phyloP scores from a whole-genome alignment of 1,140 invertebrate species.

The Cecropterus lyciades region DNA sequence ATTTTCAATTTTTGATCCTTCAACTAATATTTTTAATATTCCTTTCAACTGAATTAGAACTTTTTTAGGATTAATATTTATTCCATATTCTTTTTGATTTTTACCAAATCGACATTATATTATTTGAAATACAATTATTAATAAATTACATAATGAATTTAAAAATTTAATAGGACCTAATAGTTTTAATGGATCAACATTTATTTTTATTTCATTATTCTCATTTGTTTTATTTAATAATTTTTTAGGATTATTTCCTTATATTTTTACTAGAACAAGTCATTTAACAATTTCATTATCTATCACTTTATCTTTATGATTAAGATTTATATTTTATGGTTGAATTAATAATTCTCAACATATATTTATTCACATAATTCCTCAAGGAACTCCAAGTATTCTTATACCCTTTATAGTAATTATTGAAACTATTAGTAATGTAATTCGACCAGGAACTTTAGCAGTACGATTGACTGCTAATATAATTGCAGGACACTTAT shows the following conservation, averaged over 20 bases:
- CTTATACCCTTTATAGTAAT: slow-evolving; percentile 17
- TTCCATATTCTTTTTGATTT: slow-evolving; percentile 79
- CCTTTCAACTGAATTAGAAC: slow-evolving; percentile 85
- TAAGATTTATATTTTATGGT: slow-evolving; percentile 85
- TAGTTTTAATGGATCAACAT: slow-evolving; percentile 71
- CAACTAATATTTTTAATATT: slow-evolving; percentile 70
- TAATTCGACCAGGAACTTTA: slow-evolving; percentile 72
- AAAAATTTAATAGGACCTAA: slow-evolving; percentile 77
- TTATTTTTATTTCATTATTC: slow-evolving; percentile 85
- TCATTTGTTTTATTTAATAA: slow-evolving; percentile 86
- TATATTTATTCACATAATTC: slow-evolving; percentile 87
- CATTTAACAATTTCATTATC: slow-evolving; percentile 85
- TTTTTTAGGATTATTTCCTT: slow-evolving; percentile 87
- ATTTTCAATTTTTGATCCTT: slow-evolving; percentile 85
- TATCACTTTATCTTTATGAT: slow-evolving; percentile 85
- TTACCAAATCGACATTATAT: slow-evolving; percentile 78
- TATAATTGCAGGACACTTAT: slow-evolving; percentile 1
- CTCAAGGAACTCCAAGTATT: slow-evolving; percentile 79
- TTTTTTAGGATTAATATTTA: slow-evolving; percentile 76
- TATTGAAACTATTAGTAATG: slow-evolving; percentile 17
- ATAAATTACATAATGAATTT: slow-evolving; percentile 81
- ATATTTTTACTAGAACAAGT: slow-evolving; percentile 87
- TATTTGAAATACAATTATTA: slow-evolving; percentile 75
- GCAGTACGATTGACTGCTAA: slow-evolving; percentile 40
- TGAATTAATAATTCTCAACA: slow-evolving; percentile 84